Percentiles rank a stretch among this genome's conserved stretches.
Evolutionary conservation across 2,113 vertebrate genomes (phyloP).

Genomic region (Tragelaphus scriptus): DNA sequence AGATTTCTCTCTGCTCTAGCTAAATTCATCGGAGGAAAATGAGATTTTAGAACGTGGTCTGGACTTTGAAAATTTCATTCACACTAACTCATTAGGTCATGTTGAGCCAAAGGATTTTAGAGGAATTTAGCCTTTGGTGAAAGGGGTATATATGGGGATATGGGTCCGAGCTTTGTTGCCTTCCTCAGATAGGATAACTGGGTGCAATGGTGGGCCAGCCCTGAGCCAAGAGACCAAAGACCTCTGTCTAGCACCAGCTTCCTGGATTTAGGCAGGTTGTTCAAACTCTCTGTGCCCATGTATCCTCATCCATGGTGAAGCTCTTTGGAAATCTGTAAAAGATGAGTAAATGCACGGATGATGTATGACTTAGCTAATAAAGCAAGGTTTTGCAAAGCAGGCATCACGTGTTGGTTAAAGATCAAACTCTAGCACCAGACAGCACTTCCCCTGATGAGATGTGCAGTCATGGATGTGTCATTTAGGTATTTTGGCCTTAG

Average conservation of each 20-base stretch:
- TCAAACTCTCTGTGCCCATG: not conserved
- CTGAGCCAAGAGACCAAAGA: not conserved
- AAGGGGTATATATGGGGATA: not conserved
- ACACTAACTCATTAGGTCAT: not conserved
- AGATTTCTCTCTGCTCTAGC: slow-evolving; percentile 18
- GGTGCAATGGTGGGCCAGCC: too few relatives aligned
- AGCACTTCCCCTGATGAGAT: not conserved
- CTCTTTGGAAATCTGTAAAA: not conserved
- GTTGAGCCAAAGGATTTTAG: slow-evolving; percentile 21
- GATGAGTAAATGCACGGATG: not conserved
- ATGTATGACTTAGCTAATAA: not conserved
- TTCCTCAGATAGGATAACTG: not conserved
- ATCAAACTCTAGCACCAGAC: not conserved
- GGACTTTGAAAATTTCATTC: slow-evolving; percentile 47
- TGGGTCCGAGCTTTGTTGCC: slow-evolving; percentile 44
- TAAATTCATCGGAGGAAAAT: not conserved
- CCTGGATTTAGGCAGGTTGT: not conserved
- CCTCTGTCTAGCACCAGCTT: not conserved
- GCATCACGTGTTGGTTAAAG: not conserved
- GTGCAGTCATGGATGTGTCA: not conserved
- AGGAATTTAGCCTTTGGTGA: slow-evolving; percentile 22
- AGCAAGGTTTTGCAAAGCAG: not conserved
- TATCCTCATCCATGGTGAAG: not conserved
- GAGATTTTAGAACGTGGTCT: slow-evolving; percentile 32
- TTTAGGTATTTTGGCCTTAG: not conserved